Percentiles rank a stretch among this genome's conserved stretches.
Conservation (phyloP, 2,888 invertebrate genomes). For the Tyria jacobaeae region DNA sequence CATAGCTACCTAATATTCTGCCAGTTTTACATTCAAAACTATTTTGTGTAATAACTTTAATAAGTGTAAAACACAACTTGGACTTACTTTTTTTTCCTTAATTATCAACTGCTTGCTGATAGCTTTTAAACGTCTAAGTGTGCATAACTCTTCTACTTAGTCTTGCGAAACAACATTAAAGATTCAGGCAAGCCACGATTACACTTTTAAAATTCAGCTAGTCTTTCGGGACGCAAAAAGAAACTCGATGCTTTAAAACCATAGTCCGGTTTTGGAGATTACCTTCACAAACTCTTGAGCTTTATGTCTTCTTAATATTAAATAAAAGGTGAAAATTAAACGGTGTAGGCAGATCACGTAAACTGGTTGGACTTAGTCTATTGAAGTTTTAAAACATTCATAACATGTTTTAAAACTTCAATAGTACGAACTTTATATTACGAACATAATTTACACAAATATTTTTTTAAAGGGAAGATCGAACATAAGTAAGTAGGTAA, state of each 20-base stretch:
- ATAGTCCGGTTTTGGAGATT: constrained; percentile 1
- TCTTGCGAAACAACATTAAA: constrained; percentile 24
- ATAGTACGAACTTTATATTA: too few species aligned
- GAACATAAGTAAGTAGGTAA: too few species aligned
- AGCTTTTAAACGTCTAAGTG: constrained; percentile 28
- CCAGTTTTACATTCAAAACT: too few species aligned
- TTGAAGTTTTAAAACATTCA: too few species aligned
- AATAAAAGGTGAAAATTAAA: neutral
- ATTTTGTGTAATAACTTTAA: neutral
- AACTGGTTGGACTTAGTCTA: too few species aligned
- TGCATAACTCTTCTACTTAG: constrained; percentile 24
- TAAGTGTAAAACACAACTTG: too few species aligned
- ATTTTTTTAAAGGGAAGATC: too few species aligned
- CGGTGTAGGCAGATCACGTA: too few species aligned
- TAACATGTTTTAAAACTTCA: too few species aligned
- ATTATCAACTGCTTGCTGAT: constrained; percentile 3
- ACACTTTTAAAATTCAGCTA: constrained; percentile 30
- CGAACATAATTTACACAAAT: too few species aligned
- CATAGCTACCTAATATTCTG: too few species aligned
- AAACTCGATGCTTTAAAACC: neutral
- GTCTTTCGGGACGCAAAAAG: constrained; percentile 11
- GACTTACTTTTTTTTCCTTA: neutral
- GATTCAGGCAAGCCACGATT: constrained; percentile 33
- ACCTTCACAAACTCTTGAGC: neutral
- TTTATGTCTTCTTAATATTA: neutral